These are phyloP conservation scores for Drosophila robusta DNA, from an alignment of 2,888 invertebrate genomes.

Conservation along the genomic window DNA sequence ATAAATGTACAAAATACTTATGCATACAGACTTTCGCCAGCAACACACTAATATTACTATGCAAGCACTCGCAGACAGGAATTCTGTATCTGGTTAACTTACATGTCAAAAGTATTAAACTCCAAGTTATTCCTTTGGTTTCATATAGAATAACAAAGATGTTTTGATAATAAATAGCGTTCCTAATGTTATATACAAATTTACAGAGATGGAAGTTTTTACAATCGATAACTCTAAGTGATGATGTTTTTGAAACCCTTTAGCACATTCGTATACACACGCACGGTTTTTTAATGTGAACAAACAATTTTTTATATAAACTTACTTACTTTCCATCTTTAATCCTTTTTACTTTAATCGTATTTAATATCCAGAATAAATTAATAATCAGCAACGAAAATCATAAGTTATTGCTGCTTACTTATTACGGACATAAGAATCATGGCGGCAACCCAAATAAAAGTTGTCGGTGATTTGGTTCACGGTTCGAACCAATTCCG, in stretches of 20 bases:
- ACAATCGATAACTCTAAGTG: conserved; percentile 37
- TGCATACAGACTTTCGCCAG: conserved; percentile 21
- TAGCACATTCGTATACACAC: no score
- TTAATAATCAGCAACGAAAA: not conserved
- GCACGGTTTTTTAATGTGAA: no score
- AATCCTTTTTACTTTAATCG: no score
- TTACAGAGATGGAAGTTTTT: conserved; percentile 44
- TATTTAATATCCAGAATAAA: not conserved
- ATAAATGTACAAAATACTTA: conserved; percentile 29
- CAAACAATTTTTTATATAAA: no score
- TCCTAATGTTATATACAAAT: conserved; percentile 58
- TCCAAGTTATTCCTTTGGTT: conserved; percentile 12
- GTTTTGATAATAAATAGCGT: conserved; percentile 61
- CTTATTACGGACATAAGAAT: not conserved
- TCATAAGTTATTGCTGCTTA: not conserved
- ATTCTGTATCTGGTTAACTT: conserved; percentile 18
- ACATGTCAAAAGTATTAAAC: conserved; percentile 34
- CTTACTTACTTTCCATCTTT: no score
- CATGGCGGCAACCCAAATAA: not conserved
- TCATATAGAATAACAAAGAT: conserved; percentile 34
- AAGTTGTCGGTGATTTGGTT: not conserved
- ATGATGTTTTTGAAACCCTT: not conserved
- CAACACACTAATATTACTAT: conserved; percentile 6
- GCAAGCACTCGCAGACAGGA: not conserved
- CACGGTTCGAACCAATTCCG: not conserved